Evolutionary conservation across 2,888 invertebrate genomes (phyloP).

Genomic region (Drosophila meridiana): DNA sequence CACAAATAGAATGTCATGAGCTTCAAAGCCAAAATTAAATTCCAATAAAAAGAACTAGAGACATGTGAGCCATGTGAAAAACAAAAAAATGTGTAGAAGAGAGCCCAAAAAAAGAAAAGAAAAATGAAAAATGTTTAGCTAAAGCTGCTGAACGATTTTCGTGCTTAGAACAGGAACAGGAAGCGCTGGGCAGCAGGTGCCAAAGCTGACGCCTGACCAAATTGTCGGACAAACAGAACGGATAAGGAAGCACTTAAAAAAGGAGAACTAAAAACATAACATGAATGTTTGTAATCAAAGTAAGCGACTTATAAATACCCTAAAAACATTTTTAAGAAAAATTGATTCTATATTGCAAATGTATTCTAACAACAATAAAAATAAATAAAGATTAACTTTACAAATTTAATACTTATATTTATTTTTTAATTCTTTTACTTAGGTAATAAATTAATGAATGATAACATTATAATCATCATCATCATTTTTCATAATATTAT

Average conservation of each 20-base stretch:
- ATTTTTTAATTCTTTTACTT: no score
- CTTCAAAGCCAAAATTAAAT: constrained; percentile 68
- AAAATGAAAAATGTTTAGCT: constrained; percentile 9
- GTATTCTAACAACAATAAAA: no score
- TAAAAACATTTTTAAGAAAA: not conserved
- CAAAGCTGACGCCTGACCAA: constrained; percentile 73
- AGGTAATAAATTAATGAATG: no score
- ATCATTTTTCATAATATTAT: no score
- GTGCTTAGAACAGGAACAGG: constrained; percentile 57
- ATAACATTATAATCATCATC: no score
- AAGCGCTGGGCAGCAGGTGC: constrained; percentile 69
- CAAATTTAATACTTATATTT: no score
- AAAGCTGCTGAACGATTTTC: constrained; percentile 44
- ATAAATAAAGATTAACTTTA: no score
- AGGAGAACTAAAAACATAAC: constrained; percentile 16
- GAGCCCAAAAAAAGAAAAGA: not conserved
- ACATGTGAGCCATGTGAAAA: constrained; percentile 26
- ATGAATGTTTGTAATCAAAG: not conserved
- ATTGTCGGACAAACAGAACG: constrained; percentile 68
- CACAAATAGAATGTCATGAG: constrained; percentile 62
- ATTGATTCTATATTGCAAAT: no score
- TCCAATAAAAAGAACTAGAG: constrained; percentile 46
- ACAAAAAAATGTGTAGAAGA: constrained; percentile 3
- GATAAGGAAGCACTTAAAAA: constrained; percentile 39
- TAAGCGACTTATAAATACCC: constrained; percentile 17